Evolutionary conservation across 2,113 vertebrate species (phyloP), one percentile per base, ranked within the genome.

Genomic region (Microtus ochrogaster): DNA sequence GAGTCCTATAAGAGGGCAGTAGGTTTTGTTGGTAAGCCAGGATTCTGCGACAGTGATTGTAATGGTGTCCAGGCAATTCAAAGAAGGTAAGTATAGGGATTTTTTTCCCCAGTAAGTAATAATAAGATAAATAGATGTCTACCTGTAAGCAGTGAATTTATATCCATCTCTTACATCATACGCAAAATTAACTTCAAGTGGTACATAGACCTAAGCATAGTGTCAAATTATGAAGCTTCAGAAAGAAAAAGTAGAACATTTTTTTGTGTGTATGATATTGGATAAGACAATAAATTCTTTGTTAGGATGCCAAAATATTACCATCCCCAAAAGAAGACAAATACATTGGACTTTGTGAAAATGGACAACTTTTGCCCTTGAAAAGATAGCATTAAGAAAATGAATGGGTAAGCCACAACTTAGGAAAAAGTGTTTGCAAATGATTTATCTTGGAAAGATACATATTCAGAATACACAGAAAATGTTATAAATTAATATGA

Each of bases 351-450:
- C 70, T 91, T 89, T 63, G 44, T 96, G 2, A 91, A 94, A 94
- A 73, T 55, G 12, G 65, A 72, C 63, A 2, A 49, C 61, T 92
- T 39, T 28, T 74, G 7, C 3, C 87, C 44, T 61, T 65, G 44
- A 39, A 65, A 91, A 94, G 65, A 61, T 24, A 89, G 14, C 33
- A 81, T 76, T 47, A 82, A 74, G 28, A 96, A 89, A 91, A 61
- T 44, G 41, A 86, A 89, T n/a, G 58, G 78, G 24, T 2, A 92
- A 72, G 21, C 0, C 8, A 49, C 4, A 49, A 63, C 2, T 1
- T 21, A 44, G 39, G 68, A 92, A 28, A 58, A 78, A 92, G 83
- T 83, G 58, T 92, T 84, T 84, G 5, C 10, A 79, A 58, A 47
- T 73, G 44, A 65, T 89, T 81, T 94, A 52, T 81, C 41, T 86